phyloP scores from a whole-genome alignment of 1,140 invertebrate species.

The Lithobius niger region DNA sequence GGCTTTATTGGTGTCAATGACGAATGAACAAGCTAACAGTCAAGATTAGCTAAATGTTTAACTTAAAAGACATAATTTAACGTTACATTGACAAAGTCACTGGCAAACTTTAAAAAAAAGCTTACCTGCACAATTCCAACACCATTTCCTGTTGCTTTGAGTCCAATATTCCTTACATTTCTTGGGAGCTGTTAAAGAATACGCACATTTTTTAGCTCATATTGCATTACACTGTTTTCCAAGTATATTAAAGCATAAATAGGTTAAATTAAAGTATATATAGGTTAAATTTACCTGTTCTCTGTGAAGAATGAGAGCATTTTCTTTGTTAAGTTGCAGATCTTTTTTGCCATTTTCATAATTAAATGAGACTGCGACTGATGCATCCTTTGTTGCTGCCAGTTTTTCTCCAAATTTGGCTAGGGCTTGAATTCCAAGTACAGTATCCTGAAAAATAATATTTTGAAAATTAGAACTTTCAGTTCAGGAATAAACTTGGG shows the following conservation, averaged over 20 bases:
- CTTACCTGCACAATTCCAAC: slow-evolving; percentile 59
- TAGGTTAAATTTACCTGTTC: slow-evolving; percentile 45
- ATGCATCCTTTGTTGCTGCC: slow-evolving; percentile 36
- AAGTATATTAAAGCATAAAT: slow-evolving; percentile 1
- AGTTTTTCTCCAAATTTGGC: slow-evolving; percentile 50
- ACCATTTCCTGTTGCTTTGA: slow-evolving; percentile 63
- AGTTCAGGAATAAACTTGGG: no score
- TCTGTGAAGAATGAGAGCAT: slow-evolving; percentile 60
- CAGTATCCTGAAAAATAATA: slow-evolving; percentile 46
- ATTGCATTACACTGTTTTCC: slow-evolving; percentile 5
- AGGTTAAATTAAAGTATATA: slow-evolving; percentile 12
- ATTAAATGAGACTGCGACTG: slow-evolving; percentile 39
- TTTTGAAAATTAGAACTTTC: slow-evolving; percentile 4
- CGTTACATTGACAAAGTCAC: not conserved
- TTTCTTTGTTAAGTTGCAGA: slow-evolving; percentile 46
- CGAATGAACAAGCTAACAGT: no score
- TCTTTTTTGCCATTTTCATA: slow-evolving; percentile 41
- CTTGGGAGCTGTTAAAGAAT: slow-evolving; percentile 35
- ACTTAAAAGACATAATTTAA: not conserved
- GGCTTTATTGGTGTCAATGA: no score
- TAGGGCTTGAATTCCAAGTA: slow-evolving; percentile 55
- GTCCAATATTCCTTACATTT: slow-evolving; percentile 40
- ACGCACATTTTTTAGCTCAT: slow-evolving; percentile 10
- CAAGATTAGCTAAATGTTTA: no score
- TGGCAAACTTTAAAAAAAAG: not conserved